Conservation (phyloP, 2,797 vertebrate genomes). For the Anguilla anguilla region DNA sequence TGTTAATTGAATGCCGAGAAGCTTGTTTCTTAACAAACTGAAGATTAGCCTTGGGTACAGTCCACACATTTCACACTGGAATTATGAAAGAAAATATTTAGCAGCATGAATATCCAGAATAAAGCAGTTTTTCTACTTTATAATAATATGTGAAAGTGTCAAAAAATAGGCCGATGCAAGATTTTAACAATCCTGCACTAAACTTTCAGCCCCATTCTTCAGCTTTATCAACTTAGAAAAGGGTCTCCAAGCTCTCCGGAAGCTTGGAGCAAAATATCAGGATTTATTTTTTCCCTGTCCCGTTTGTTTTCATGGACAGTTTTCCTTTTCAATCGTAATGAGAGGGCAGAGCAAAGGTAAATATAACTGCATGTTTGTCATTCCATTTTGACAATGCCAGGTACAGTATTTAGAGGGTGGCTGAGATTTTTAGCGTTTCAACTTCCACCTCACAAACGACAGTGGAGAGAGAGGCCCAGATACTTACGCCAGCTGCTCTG, state of each 20-base stretch:
- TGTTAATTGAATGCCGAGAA: not conserved
- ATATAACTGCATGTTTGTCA: not conserved
- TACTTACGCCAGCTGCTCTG: slow-evolving; percentile 50
- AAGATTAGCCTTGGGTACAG: not conserved
- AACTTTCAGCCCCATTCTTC: too few species aligned
- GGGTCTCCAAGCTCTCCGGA: not conserved
- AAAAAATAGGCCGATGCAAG: not conserved
- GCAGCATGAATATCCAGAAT: not conserved
- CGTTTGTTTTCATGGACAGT: not conserved
- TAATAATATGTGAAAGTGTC: not conserved
- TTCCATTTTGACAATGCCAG: not conserved
- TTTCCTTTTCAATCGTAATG: too few species aligned
- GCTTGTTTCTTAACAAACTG: not conserved
- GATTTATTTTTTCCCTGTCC: not conserved
- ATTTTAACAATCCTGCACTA: not conserved
- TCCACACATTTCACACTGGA: not conserved
- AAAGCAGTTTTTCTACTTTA: not conserved
- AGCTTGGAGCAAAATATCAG: not conserved
- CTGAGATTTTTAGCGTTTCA: not conserved
- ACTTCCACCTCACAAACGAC: not conserved
- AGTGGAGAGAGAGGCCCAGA: slow-evolving; percentile 44
- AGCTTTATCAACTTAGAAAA: not conserved
- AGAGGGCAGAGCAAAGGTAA: not conserved
- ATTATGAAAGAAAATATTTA: not conserved
- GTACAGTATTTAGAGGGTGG: not conserved